A percentile compares a stretch with the other conserved stretches of the same genome.
Evolutionary conservation across 2,888 invertebrate genomes (phyloP).

Genomic region (Hyalella azteca): DNA sequence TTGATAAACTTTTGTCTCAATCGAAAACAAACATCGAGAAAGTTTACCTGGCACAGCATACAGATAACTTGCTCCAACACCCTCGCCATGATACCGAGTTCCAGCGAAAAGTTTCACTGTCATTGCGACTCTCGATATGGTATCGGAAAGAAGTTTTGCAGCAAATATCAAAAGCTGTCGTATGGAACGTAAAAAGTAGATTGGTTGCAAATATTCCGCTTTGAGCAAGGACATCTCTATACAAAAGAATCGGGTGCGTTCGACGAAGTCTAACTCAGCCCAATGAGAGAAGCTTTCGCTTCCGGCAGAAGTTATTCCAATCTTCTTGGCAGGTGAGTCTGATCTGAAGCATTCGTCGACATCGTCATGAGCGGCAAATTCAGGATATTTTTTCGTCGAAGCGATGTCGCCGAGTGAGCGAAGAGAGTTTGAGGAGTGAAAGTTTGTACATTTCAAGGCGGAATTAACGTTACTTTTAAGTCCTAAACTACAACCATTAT

Average conservation of each 20-base stretch:
- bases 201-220: neutral
- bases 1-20: neutral
- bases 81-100: neutral
- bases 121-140: neutral
- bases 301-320: constrained; percentile 10
- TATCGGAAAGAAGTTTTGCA: neutral
- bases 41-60: neutral
- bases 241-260: neutral
- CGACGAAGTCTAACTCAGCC: neutral
- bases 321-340: neutral
- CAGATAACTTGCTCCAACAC: neutral
- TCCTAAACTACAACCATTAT: constrained; percentile 19
- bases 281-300: neutral
- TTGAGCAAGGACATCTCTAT: neutral
- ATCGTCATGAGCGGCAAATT: neutral
- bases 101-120: neutral
- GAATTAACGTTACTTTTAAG: neutral
- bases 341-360: neutral
- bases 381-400: neutral
- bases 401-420: neutral
- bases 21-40: constrained; percentile 3
- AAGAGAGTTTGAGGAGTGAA: neutral
- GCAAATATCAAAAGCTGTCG: neutral
- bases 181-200: constrained; percentile 29
- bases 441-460: constrained; percentile 32